Base-by-base conservation (phyloP, 2,797 vertebrate genomes). In the Kryptolebias ocellatus region DNA sequence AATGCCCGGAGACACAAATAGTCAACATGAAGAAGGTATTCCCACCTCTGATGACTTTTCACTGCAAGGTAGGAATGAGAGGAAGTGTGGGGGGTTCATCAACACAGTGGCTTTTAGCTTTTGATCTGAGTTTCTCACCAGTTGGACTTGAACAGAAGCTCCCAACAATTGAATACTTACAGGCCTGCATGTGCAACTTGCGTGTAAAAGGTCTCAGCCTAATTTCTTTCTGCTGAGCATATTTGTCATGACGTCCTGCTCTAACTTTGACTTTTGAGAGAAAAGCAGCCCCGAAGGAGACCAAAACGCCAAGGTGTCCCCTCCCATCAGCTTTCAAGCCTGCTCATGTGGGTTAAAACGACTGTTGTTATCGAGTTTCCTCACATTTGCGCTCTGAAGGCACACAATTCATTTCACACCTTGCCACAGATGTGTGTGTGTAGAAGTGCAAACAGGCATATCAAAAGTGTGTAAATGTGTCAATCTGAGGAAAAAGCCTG, bases 71-170 rank as follows among this genome's bases (percentile, higher is more conserved):
- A 67, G 73, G 60, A 83, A 67, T 53, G 53, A 1, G 18, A 46
- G 81, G 84, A 80, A 87, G 70, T 46, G 53, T 55, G 18, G 50
- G 42, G 53, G 45, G 59, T 51, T 44, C 7, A 49, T 76, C 80
- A 79, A 75, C 74, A 58, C 73, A 60, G 66, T 11, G 50, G 52
- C 73, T 74, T 27, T 74, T 64, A 60, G 70, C 61, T 78, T 78
- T 62, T 16, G 44, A 81, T 81, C 59, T 28, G 6, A 0, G 60
- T 78, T 88, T 87, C 86, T 81, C 84, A 89, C 71, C 54, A 24
- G 34, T 54, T 39, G 44, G 46, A 54, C 64, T 65, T 70, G 59
- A 67, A 60, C 18, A 59, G 65, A 58, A 66, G 64, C 79, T 83
- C 75, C 73, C 42, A 56, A 50, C 28, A 47, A 29, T 52, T 55